Evolutionary conservation across 2,888 invertebrate species (phyloP).

Genomic region (Hydrotaea diabolus): DNA sequence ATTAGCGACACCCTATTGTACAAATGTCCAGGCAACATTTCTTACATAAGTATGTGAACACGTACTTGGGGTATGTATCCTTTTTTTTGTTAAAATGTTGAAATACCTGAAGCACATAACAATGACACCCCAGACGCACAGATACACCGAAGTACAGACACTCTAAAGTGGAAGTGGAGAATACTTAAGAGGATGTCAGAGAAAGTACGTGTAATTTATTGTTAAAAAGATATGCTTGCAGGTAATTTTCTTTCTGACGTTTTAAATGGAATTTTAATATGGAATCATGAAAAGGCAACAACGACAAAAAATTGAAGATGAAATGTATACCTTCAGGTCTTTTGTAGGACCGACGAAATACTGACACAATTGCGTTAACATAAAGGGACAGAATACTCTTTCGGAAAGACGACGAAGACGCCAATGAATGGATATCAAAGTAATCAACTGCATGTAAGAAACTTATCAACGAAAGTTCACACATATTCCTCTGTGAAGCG

Average conservation of each 20-base stretch:
- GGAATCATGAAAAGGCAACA: background rate
- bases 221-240: slow-evolving; percentile 11
- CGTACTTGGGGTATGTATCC: background rate
- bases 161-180: background rate
- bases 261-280: background rate
- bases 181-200: no score
- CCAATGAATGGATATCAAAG: no score
- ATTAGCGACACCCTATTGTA: background rate
- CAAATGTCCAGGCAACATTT: background rate
- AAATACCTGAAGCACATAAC: background rate
- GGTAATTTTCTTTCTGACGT: background rate
- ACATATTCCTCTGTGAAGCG: no score
- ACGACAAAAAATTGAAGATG: no score
- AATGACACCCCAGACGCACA: slow-evolving; percentile 7
- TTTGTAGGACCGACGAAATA: no score
- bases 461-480: no score
- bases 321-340: no score
- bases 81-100: background rate
- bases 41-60: background rate
- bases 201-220: slow-evolving; percentile 3
- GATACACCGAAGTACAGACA: background rate
- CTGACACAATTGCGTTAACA: no score
- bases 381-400: no score
- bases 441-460: no score
- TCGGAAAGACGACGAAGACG: no score